These are phyloP conservation scores for Cyprichromis sp. DNA, from an alignment of 2,113 vertebrate genomes.

Conservation along the genomic window DNA sequence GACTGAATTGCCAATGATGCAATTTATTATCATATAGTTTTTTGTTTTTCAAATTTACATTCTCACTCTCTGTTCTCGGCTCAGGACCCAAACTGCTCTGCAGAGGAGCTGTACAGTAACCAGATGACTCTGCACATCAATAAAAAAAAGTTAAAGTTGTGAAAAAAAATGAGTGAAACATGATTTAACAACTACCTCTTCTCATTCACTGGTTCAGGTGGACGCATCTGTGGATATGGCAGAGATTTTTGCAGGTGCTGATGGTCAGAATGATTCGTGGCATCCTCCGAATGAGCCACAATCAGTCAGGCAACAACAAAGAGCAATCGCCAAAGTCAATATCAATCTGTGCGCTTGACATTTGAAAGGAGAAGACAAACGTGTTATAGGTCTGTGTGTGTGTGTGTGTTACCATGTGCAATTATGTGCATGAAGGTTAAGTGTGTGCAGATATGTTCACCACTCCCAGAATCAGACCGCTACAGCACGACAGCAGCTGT, in stretches of 20 bases:
- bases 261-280: not conserved
- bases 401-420: not conserved
- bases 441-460: conserved; percentile 24
- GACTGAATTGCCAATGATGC: conserved; percentile 55
- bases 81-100: conserved; percentile 7
- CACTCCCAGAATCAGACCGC: conserved; percentile 40
- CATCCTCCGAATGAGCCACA: conserved; percentile 11
- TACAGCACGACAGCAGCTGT: conserved; percentile 62
- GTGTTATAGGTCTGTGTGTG: not conserved
- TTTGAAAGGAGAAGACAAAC: conserved; percentile 26
- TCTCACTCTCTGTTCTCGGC: conserved; percentile 48
- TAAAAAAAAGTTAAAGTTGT: not conserved
- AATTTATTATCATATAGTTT: conserved; percentile 52
- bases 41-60: conserved; percentile 36
- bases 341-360: conserved; percentile 37
- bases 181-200: not conserved
- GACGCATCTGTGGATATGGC: not conserved
- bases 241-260: not conserved
- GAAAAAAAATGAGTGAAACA: not conserved
- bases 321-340: conserved; percentile 11
- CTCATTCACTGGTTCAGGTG: not conserved
- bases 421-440: not conserved
- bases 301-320: conserved; percentile 11
- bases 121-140: conserved; percentile 45
- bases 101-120: conserved; percentile 9